Conservation (phyloP, 2,888 invertebrate species). For the Ecliptopera silaceata region DNA sequence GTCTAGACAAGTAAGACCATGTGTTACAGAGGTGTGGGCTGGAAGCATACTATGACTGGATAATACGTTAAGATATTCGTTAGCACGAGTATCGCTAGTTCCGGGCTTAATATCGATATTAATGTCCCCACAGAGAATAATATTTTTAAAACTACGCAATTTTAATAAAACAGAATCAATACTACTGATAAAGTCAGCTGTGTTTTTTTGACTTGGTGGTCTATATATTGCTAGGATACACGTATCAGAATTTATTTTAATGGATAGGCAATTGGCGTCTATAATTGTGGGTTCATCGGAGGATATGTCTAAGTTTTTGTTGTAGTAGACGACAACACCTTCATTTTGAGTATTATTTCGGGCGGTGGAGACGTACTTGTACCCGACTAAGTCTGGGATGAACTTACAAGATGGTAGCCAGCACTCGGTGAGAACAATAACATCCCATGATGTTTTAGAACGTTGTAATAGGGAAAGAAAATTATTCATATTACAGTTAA, state of each 20-base stretch:
- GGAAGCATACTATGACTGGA: constrained; percentile 35
- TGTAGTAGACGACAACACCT: constrained; percentile 35
- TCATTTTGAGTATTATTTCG: constrained; percentile 35
- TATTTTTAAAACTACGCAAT: constrained; percentile 18
- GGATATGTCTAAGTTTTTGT: constrained; percentile 1
- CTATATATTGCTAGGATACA: constrained; percentile 24
- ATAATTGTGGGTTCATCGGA: constrained; percentile 25
- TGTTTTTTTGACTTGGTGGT: constrained; percentile 13
- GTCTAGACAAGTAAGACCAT: constrained; percentile 29
- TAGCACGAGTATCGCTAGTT: not conserved
- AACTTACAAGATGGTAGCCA: constrained; percentile 27
- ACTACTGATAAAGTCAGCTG: constrained; percentile 2
- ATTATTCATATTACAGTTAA: constrained; percentile 30
- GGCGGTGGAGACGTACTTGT: constrained; percentile 17
- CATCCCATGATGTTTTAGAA: constrained; percentile 29
- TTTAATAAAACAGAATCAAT: not conserved
- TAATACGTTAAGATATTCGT: constrained; percentile 29
- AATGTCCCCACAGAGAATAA: constrained; percentile 35
- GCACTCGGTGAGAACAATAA: constrained; percentile 37
- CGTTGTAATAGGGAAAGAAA: constrained; percentile 27
- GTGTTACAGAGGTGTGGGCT: constrained; percentile 26
- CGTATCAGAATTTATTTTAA: constrained; percentile 14
- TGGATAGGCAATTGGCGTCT: constrained; percentile 33
- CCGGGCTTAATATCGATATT: constrained; percentile 23
- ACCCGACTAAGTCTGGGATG: constrained; percentile 31